phyloP scores from a whole-genome alignment of 2,888 invertebrate genomes.

The Heliconius charithonia region DNA sequence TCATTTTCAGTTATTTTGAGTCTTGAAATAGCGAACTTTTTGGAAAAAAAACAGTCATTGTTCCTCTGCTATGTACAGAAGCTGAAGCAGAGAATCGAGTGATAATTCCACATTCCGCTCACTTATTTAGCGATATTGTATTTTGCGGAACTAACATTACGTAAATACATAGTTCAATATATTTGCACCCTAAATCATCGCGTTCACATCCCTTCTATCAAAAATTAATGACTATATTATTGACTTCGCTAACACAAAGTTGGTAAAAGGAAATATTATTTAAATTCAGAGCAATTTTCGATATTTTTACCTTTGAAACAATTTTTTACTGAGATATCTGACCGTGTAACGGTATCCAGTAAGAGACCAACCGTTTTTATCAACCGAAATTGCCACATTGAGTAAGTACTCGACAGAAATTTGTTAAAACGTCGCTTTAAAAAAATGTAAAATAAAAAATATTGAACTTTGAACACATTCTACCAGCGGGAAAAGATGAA shows the following conservation, averaged over 20 bases:
- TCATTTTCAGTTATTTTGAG: no score
- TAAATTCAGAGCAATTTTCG: neutral
- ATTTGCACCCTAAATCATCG: no score
- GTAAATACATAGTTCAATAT: no score
- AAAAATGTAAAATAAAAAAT: neutral
- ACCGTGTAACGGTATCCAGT: constrained; percentile 13
- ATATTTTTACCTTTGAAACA: neutral
- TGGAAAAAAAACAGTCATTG: neutral
- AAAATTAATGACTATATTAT: no score
- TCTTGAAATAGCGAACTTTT: neutral
- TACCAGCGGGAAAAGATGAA: neutral
- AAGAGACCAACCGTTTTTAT: neutral
- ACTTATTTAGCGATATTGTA: no score
- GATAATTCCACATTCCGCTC: no score
- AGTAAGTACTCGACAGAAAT: neutral
- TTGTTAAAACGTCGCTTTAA: neutral
- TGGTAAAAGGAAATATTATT: neutral
- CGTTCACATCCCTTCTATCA: neutral
- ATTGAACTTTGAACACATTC: neutral
- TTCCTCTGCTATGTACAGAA: no score
- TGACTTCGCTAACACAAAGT: neutral
- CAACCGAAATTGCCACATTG: neutral
- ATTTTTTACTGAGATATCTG: constrained; percentile 7
- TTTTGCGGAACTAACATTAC: no score
- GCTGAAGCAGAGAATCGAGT: no score